phyloP scores from a whole-genome alignment of 2,797 vertebrate species.

The Alcedo quadribrachys region DNA sequence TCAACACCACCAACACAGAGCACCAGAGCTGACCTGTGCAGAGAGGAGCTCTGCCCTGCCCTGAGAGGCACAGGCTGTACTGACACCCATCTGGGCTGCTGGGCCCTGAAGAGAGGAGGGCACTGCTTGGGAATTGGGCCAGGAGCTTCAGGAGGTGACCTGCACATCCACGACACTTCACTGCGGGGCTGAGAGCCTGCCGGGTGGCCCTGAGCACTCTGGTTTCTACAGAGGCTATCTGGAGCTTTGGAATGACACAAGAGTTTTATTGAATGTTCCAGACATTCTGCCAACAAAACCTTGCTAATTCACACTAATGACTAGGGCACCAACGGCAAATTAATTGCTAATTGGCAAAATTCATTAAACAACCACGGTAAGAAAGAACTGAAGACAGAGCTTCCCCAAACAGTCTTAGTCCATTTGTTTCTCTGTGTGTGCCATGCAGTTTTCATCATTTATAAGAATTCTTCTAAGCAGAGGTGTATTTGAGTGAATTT shows the following conservation, averaged over 20 bases:
- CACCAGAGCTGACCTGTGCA: not conserved
- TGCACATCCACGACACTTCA: not conserved
- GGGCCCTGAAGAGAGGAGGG: not conserved
- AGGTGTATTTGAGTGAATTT: not conserved
- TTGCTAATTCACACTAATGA: constrained; percentile 53
- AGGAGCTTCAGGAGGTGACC: not conserved
- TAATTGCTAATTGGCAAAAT: constrained; percentile 58
- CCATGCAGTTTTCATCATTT: not conserved
- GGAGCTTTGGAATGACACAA: not conserved
- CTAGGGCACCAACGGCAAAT: constrained; percentile 39
- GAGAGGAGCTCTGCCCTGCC: not conserved
- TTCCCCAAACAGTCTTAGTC: not conserved
- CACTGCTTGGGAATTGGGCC: not conserved
- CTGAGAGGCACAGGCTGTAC: not conserved
- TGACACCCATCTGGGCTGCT: accelerated
- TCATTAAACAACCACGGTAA: constrained; percentile 51
- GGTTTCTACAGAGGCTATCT: not conserved
- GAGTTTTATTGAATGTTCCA: not conserved
- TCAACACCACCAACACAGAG: not conserved
- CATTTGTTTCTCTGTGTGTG: not conserved
- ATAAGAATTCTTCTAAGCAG: constrained; percentile 16
- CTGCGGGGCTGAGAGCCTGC: not conserved
- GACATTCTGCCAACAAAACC: constrained; percentile 5
- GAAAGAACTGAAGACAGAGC: not conserved
- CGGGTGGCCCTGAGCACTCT: not conserved